These are phyloP conservation scores for Limnephilus rhombicus DNA, from an alignment of 2,888 invertebrate genomes.

Conservation along the genomic window DNA sequence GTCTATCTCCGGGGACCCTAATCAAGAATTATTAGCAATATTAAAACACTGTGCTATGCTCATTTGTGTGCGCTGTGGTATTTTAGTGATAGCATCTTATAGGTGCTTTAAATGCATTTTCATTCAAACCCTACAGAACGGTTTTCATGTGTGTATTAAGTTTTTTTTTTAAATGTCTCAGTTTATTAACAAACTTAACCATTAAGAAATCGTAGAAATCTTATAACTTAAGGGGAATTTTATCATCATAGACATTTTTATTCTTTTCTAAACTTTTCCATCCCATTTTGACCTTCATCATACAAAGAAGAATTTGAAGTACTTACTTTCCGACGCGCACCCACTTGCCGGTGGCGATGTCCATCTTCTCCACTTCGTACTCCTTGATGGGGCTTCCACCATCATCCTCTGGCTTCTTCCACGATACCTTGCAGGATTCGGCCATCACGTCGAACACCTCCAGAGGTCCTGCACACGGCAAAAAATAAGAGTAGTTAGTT, in stretches of 20 bases:
- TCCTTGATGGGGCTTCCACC: slow-evolving; percentile 95
- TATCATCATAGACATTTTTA: neutral
- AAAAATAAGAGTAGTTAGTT: neutral
- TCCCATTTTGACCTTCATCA: no score
- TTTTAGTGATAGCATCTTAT: no score
- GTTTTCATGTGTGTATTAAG: no score
- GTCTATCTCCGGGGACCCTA: slow-evolving; percentile 87
- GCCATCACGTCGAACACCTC: slow-evolving; percentile 91
- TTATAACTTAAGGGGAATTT: neutral
- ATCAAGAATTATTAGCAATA: slow-evolving; percentile 19
- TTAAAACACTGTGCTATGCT: neutral
- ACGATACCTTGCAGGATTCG: slow-evolving; percentile 90
- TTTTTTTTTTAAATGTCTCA: neutral
- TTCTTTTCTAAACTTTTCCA: neutral
- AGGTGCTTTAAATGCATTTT: neutral
- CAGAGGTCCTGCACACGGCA: slow-evolving; percentile 82
- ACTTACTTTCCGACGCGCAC: slow-evolving; percentile 86
- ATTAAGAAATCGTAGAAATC: neutral
- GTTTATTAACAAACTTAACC: neutral
- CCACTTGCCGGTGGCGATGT: slow-evolving; percentile 93
- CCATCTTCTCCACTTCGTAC: slow-evolving; percentile 96
- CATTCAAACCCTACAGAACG: no score
- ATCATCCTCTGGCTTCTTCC: slow-evolving; percentile 97
- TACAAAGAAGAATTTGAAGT: slow-evolving; percentile 21
- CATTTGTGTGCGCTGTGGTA: neutral